Evolutionary conservation across 2,113 vertebrate species (phyloP).

Genomic region (Sceloporus tristichus): DNA sequence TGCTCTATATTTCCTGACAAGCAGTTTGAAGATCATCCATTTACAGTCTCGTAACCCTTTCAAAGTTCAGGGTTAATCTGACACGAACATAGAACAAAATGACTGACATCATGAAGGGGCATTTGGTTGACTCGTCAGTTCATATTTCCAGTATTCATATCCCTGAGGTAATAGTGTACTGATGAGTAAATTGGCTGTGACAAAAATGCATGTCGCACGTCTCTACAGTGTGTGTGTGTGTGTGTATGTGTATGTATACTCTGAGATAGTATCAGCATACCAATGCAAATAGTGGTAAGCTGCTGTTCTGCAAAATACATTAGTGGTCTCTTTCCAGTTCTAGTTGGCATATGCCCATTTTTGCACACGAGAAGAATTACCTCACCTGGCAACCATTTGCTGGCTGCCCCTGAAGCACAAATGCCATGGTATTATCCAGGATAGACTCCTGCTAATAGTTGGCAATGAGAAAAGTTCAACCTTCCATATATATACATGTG

Average conservation of each 20-base stretch:
- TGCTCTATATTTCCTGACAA: conserved; percentile 21
- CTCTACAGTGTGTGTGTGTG: not conserved
- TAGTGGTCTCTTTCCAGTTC: not conserved
- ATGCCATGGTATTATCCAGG: not conserved
- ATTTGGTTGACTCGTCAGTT: conserved; percentile 10
- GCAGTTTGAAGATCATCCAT: conserved; percentile 12
- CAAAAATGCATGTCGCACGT: conserved; percentile 8
- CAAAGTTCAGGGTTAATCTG: conserved; percentile 21
- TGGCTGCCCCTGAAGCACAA: not conserved
- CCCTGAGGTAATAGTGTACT: conserved; percentile 8
- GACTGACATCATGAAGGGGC: conserved; percentile 9
- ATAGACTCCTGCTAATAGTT: not conserved
- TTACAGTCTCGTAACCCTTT: conserved; percentile 7
- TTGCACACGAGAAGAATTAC: conserved; percentile 17
- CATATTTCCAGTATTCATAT: conserved; percentile 10
- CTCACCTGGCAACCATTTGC: not conserved
- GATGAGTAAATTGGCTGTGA: not conserved
- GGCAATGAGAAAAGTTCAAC: not conserved
- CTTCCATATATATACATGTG: not conserved
- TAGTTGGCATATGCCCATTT: not conserved
- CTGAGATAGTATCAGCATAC: conserved; percentile 15
- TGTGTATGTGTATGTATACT: not conserved
- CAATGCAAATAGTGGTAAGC: not conserved
- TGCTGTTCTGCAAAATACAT: not conserved
- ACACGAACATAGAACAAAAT: conserved; percentile 2